Evolutionary conservation across 2,888 invertebrate species (phyloP).

Genomic region (Lydus trimaculatus): DNA sequence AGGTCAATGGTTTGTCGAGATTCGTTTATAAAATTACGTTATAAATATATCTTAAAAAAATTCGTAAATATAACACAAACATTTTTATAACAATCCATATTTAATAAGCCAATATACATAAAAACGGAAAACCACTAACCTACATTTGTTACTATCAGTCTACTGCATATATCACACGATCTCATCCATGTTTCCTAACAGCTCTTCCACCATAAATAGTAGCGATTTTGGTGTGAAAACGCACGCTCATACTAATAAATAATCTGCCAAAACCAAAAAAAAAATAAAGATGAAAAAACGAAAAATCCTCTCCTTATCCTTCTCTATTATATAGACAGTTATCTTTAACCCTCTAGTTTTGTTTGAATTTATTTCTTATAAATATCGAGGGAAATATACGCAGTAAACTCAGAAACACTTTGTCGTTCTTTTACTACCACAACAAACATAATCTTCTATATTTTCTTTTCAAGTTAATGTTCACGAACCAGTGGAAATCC

Average conservation of each 20-base stretch:
- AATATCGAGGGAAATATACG: slow-evolving; percentile 10
- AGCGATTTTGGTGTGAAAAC: slow-evolving; percentile 23
- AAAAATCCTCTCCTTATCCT: not conserved
- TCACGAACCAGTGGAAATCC: slow-evolving; percentile 12
- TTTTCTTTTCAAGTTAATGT: slow-evolving; percentile 1
- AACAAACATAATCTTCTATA: not conserved
- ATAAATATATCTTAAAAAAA: slow-evolving; percentile 22
- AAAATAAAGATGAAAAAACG: not conserved
- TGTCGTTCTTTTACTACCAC: not conserved
- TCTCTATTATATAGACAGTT: slow-evolving; percentile 5
- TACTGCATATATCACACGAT: slow-evolving; percentile 10
- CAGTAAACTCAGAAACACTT: not conserved
- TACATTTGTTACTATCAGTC: not conserved
- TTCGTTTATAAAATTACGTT: slow-evolving; percentile 25
- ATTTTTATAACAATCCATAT: not conserved
- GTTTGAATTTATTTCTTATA: slow-evolving; percentile 9
- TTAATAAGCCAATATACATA: not conserved
- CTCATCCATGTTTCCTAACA: slow-evolving; percentile 21
- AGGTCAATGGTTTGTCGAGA: slow-evolving; percentile 25
- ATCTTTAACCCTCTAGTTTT: slow-evolving; percentile 5
- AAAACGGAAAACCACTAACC: not conserved
- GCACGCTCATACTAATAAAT: slow-evolving; percentile 28
- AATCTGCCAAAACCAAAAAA: not conserved
- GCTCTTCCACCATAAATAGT: slow-evolving; percentile 25
- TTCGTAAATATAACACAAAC: not conserved